phyloP scores from a whole-genome alignment of 2,113 vertebrate genomes.

The Peromyscus maniculatus region DNA sequence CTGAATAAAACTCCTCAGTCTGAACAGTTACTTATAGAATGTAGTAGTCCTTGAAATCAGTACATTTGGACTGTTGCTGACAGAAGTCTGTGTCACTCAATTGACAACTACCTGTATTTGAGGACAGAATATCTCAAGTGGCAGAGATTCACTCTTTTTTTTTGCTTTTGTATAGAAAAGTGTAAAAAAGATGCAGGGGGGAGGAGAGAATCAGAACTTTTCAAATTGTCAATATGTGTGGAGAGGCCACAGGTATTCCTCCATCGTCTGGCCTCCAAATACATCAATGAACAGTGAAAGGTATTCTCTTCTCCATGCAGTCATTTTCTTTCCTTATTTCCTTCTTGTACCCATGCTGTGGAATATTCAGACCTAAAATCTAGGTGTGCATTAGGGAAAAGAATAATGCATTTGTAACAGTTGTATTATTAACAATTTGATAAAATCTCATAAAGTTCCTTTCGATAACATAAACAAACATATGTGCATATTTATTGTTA shows the following conservation, averaged over 20 bases:
- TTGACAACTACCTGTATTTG: background rate
- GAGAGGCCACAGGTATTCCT: too few species aligned
- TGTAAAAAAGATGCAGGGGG: background rate
- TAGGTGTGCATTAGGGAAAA: background rate
- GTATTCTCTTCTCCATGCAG: background rate
- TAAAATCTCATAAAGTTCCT: background rate
- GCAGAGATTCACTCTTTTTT: background rate
- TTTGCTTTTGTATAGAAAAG: background rate
- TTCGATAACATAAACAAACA: background rate
- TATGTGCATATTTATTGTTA: background rate
- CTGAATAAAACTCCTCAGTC: background rate
- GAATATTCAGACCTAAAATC: background rate
- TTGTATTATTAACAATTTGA: background rate
- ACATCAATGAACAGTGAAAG: background rate
- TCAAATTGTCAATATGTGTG: background rate
- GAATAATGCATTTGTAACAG: background rate
- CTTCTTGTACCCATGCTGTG: background rate
- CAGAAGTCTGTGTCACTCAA: background rate
- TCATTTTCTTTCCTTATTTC: background rate
- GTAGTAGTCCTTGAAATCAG: background rate
- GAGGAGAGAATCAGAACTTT: background rate
- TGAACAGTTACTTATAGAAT: background rate
- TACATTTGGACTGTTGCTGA: background rate
- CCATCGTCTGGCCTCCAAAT: background rate
- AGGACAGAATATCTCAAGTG: background rate